phyloP scores from a whole-genome alignment of 2,797 vertebrate species.

The Lithobates pipiens region DNA sequence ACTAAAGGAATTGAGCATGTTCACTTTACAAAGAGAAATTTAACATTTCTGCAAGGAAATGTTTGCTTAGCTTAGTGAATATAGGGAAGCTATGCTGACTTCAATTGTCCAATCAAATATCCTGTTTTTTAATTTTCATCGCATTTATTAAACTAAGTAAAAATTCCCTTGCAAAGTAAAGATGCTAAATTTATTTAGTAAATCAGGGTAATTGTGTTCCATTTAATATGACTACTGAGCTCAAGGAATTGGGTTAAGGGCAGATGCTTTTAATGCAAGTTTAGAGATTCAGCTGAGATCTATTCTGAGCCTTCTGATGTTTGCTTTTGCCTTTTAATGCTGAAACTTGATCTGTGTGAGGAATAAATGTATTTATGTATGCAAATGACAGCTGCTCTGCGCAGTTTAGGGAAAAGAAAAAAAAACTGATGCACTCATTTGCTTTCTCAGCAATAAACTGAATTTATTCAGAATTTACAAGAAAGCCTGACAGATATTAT shows the following conservation, averaged over 20 bases:
- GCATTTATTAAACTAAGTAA: too few species aligned
- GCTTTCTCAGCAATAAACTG: constrained; percentile 50
- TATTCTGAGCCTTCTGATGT: constrained; percentile 11
- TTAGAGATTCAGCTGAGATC: constrained; percentile 14
- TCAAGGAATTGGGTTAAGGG: constrained; percentile 52
- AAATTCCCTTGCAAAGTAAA: too few species aligned
- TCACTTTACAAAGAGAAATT: too few species aligned
- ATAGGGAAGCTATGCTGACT: too few species aligned
- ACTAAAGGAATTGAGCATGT: too few species aligned
- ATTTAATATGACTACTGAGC: constrained; percentile 22
- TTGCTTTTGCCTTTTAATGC: constrained; percentile 32
- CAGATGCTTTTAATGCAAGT: constrained; percentile 31
- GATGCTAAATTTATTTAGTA: too few species aligned
- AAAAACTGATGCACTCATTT: constrained; percentile 26
- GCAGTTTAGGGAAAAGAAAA: constrained; percentile 11
- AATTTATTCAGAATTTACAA: constrained; percentile 41
- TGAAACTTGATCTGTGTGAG: constrained; percentile 28
- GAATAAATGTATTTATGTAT: constrained; percentile 54
- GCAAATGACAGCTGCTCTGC: constrained; percentile 33
- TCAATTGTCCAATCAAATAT: too few species aligned
- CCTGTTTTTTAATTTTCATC: too few species aligned
- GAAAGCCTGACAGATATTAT: constrained; percentile 32
- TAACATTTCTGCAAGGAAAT: too few species aligned
- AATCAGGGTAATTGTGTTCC: constrained; percentile 6
- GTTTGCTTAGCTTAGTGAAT: too few species aligned